Base-by-base conservation (phyloP, 2,797 vertebrate species). In the Gephyroberyx darwinii region DNA sequence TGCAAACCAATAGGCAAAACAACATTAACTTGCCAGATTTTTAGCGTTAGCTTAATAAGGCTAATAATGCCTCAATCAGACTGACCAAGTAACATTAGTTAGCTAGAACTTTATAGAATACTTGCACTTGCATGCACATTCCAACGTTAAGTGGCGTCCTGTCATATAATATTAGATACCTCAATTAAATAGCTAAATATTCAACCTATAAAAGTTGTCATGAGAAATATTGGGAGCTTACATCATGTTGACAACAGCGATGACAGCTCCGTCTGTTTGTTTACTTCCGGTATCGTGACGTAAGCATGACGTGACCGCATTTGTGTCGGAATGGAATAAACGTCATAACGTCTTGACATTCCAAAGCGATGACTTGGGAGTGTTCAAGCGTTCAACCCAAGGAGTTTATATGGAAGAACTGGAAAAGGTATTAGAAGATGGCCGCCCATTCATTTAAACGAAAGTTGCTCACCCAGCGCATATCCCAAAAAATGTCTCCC, bases 261-360 rank as follows among this genome's bases (percentile, higher is more conserved):
- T 43, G 41, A 43, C 41, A 62, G 13, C 57, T 6, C 14, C 59
- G 1, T 79, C 74, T 83, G 83, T 91, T 88, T 92, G 88, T 91
- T 93, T 75, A 75, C 73, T 75, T 93, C 90, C 92, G 33, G 80
- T 70, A 53, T 74, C 1, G 30, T 84, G 86, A 91, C 78, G 86
- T 81, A 22, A 22, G 0, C 26, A 4, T 26, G 26, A 26, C 26
- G 26, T 26, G 26, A 31, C 5, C 3, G 48, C 47, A 19, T 8
- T 35, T 9, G 1, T 12, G 41, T 14, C 12, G 3, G 8, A 39
- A 39, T 8, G 37, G 9, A 39, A 39, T 8, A 8, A 10, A 5
- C 2, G 37, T 5, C 37, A 2, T 6, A 39, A 39, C 37, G 7
- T 3, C 10, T 39, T 39, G 8, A 39, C 37, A 3, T 8, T 10